phyloP scores from a whole-genome alignment of 2,888 invertebrate species.

The Dugesia japonica region DNA sequence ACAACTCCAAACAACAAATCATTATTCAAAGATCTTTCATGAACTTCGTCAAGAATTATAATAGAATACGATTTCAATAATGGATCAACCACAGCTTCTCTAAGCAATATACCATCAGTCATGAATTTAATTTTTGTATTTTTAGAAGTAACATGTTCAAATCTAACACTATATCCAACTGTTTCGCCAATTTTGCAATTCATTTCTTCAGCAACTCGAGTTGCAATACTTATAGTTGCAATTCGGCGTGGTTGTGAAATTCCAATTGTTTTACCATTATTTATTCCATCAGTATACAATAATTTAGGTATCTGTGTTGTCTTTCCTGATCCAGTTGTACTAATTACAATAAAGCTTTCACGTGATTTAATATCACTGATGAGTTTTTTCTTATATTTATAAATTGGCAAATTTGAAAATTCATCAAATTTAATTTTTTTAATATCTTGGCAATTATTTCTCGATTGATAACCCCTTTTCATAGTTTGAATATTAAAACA shows the following conservation, averaged over 20 bases:
- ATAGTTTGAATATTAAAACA: too few relatives aligned
- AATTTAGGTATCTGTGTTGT: not conserved
- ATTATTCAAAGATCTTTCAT: constrained; percentile 32
- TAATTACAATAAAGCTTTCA: not conserved
- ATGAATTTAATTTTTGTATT: constrained; percentile 21
- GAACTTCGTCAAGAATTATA: constrained; percentile 31
- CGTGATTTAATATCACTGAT: not conserved
- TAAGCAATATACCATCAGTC: constrained; percentile 34
- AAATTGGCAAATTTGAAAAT: not conserved
- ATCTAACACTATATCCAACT: constrained; percentile 27
- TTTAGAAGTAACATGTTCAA: not conserved
- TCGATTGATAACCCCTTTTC: too few relatives aligned
- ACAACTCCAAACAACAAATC: constrained; percentile 32
- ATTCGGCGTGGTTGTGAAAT: constrained; percentile 22
- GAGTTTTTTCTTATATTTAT: not conserved
- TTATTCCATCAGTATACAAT: not conserved
- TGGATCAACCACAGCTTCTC: constrained; percentile 30
- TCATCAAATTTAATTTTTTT: not conserved
- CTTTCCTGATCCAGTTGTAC: constrained; percentile 1
- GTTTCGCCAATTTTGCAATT: not conserved
- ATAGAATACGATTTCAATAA: constrained; percentile 21
- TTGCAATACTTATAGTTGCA: constrained; percentile 16
- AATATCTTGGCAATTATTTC: too few relatives aligned
- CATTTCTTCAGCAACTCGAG: constrained; percentile 21
- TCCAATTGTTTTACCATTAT: not conserved